Conservation (phyloP, 2,797 vertebrate species). For the Sebastes melanostomus region DNA sequence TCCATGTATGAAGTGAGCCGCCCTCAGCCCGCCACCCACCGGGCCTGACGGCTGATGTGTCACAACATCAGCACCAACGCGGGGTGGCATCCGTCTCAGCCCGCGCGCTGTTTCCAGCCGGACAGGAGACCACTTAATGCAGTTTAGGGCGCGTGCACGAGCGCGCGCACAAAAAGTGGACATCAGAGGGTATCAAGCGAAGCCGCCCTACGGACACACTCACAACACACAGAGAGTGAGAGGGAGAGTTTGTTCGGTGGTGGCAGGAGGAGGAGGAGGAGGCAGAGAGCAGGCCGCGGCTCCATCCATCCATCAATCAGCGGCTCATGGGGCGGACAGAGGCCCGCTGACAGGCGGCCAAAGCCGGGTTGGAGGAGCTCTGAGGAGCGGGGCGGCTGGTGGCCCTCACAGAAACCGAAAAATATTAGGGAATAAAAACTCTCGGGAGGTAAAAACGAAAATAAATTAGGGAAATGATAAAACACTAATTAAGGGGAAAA, state of each 20-base stretch:
- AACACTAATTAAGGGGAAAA: neutral
- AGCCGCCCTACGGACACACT: slow-evolving; percentile 7
- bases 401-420: neutral
- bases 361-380: slow-evolving; percentile 9
- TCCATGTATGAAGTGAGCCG: slow-evolving; percentile 33
- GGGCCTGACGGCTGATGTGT: slow-evolving; percentile 29
- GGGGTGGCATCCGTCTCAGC: slow-evolving; percentile 24
- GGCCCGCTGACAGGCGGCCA: slow-evolving; percentile 45
- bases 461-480: no score
- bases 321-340: slow-evolving; percentile 7
- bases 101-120: slow-evolving; percentile 10
- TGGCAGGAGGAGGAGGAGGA: neutral
- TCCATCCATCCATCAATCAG: slow-evolving; percentile 25
- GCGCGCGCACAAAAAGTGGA: neutral
- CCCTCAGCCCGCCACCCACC: slow-evolving; percentile 1
- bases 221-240: neutral
- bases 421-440: neutral
- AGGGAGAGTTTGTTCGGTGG: neutral
- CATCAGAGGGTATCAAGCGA: neutral
- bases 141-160: slow-evolving; percentile 4
- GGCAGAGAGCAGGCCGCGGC: slow-evolving; percentile 1
- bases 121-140: slow-evolving; percentile 20
- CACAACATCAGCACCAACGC: slow-evolving; percentile 47
- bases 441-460: neutral
- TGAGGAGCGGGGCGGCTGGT: neutral